These are phyloP conservation scores for Urocolius indicus DNA, from an alignment of 2,113 vertebrate genomes.

Conservation along the genomic window DNA sequence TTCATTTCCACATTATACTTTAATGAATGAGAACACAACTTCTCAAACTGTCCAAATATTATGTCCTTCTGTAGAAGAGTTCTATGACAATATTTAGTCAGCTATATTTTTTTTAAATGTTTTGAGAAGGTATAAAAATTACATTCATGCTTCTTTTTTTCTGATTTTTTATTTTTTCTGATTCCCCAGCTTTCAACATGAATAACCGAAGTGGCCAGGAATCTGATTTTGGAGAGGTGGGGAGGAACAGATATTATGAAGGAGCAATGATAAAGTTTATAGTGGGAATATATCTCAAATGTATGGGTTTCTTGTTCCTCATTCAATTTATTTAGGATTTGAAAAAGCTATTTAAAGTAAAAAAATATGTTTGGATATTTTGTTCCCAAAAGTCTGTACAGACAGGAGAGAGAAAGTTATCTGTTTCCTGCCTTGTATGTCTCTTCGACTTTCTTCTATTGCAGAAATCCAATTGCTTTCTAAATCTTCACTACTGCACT, in stretches of 20 bases:
- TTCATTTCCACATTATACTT: not conserved
- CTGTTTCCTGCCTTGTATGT: not conserved
- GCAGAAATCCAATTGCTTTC: not conserved
- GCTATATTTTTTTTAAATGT: not conserved
- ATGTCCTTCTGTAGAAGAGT: not conserved
- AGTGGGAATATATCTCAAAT: not conserved
- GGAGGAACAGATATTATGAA: not conserved
- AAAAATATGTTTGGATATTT: not conserved
- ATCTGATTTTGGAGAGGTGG: not conserved
- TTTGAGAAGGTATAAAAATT: not conserved
- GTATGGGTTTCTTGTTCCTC: accelerated
- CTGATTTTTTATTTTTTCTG: no score
- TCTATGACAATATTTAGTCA: not conserved
- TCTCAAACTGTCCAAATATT: not conserved
- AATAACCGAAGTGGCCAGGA: not conserved
- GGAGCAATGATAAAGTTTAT: not conserved
- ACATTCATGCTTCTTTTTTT: not conserved
- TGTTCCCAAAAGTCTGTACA: not conserved
- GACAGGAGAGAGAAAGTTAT: not conserved
- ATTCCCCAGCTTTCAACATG: not conserved
- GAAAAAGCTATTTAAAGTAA: not conserved
- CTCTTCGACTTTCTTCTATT: not conserved
- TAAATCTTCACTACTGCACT: not conserved
- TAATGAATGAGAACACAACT: not conserved
- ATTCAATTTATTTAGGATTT: not conserved